Percentiles rank a stretch among this genome's conserved stretches.
Evolutionary conservation across 2,888 invertebrate genomes (phyloP).

Genomic region (Apotomis capreana): DNA sequence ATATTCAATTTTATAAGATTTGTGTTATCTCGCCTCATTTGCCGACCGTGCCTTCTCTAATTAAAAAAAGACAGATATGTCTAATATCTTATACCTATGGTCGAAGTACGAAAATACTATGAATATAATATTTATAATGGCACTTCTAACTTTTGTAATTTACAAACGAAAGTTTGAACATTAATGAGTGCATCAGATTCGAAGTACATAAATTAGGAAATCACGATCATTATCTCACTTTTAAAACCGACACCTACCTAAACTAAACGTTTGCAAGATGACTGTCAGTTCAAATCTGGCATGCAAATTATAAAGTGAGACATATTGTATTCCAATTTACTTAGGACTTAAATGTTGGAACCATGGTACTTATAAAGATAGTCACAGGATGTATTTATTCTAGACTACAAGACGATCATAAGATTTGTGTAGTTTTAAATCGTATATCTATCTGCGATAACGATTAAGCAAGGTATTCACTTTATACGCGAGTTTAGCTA

Average conservation of each 20-base stretch:
- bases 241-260: neutral
- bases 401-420: too few relatives aligned
- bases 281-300: too few relatives aligned
- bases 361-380: too few relatives aligned
- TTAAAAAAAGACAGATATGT: slow-evolving; percentile 54
- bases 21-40: slow-evolving; percentile 11
- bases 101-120: slow-evolving; percentile 77
- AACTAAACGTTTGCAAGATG: too few relatives aligned
- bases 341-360: neutral
- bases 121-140: slow-evolving; percentile 67
- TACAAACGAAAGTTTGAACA: slow-evolving; percentile 41
- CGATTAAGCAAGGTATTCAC: too few relatives aligned
- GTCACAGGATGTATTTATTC: too few relatives aligned
- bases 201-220: neutral
- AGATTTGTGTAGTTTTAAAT: too few relatives aligned
- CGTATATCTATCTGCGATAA: too few relatives aligned
- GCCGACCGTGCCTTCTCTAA: slow-evolving; percentile 19
- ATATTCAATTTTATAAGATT: neutral
- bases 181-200: slow-evolving; percentile 27
- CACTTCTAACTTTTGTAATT: slow-evolving; percentile 68
- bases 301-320: too few relatives aligned
- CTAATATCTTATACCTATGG: slow-evolving; percentile 59
- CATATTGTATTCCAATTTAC: too few relatives aligned
- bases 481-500: neutral
- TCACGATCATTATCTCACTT: neutral